These are phyloP conservation scores for Osmoderma eremita DNA, from an alignment of 2,888 invertebrate genomes.

Conservation along the genomic window DNA sequence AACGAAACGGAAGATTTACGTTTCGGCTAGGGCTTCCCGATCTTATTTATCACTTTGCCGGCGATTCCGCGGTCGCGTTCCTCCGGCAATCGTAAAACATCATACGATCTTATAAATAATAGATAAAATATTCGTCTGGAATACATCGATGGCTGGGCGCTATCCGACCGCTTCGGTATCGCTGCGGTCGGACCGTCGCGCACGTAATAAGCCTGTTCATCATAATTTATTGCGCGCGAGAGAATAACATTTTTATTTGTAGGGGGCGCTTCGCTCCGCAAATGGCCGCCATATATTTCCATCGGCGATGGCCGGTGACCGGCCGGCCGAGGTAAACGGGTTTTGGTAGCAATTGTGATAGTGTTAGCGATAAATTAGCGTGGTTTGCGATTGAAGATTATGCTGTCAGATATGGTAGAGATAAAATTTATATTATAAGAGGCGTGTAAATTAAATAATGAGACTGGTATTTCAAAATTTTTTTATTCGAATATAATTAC, in stretches of 20 bases:
- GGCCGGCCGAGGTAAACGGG: too few relatives aligned
- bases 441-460: too few relatives aligned
- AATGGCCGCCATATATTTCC: constrained; percentile 58
- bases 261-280: constrained; percentile 58
- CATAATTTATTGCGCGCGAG: constrained; percentile 58
- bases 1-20: too few relatives aligned
- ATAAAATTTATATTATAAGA: too few relatives aligned
- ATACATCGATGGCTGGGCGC: not conserved
- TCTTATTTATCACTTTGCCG: constrained; percentile 38
- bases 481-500: too few relatives aligned
- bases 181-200: constrained; percentile 45
- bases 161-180: constrained; percentile 39
- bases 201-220: constrained; percentile 59
- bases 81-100: constrained; percentile 29
- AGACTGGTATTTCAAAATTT: too few relatives aligned
- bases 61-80: constrained; percentile 3
- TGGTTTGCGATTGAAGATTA: too few relatives aligned
- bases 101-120: constrained; percentile 40
- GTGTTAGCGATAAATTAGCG: too few relatives aligned
- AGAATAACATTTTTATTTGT: constrained; percentile 61
- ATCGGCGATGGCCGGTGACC: constrained; percentile 39
- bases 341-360: too few relatives aligned
- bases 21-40: not conserved
- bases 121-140: constrained; percentile 33
- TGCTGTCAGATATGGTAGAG: too few relatives aligned